Base-by-base conservation (phyloP, 2,888 invertebrate species). In the Eucera pruinosa region DNA sequence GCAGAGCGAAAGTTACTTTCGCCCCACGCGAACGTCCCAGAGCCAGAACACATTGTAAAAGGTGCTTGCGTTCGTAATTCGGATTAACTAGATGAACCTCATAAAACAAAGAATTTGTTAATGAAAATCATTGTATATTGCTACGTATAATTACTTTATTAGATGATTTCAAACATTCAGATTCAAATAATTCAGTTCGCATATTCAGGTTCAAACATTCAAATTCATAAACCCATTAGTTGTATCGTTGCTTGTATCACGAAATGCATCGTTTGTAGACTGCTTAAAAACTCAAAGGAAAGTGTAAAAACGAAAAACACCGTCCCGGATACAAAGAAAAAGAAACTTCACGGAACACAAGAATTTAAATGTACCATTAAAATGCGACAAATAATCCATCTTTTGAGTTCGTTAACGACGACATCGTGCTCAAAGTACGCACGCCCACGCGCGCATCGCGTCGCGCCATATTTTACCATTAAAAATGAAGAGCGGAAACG, bases 401-500 rank as follows among this genome's bases (percentile, higher is more conserved):
- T 15, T 45, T 25, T 23, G 41, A 45, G 52, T 78, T 78, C 60
- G 50, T 66, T 65, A 73, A 52, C 66, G 54, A 25, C 57, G 54
- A 67, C 61, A 62, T 67, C 66, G 47, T 65, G 47, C 27, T 60
- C 39, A 30, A 61, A 50, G 50, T 13, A 48, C n/a, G 27, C 15
- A 23, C 11, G 6, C 33, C 33, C 27, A 20, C 33, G 20, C 33
- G 52, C 52, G 33, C 30, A 13, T 15, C 13, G 23, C 50, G 20
- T 45, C 25, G 33, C 43, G 54, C 20, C n/a, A 54, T 74, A 69
- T 80, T 72, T 80, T 48, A 72, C n/a, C 68, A 41, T 81, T 81
- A 81, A 78, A 78, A 78, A 71, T 47, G 65, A 47, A 58, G 71
- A 73, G 67, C 65, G 60, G 78, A 81, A 78, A 61, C 65, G 61